Percentiles rank a stretch among this genome's conserved stretches.
Conservation (phyloP, 1,140 invertebrate genomes). For the Drosophila hydei region DNA sequence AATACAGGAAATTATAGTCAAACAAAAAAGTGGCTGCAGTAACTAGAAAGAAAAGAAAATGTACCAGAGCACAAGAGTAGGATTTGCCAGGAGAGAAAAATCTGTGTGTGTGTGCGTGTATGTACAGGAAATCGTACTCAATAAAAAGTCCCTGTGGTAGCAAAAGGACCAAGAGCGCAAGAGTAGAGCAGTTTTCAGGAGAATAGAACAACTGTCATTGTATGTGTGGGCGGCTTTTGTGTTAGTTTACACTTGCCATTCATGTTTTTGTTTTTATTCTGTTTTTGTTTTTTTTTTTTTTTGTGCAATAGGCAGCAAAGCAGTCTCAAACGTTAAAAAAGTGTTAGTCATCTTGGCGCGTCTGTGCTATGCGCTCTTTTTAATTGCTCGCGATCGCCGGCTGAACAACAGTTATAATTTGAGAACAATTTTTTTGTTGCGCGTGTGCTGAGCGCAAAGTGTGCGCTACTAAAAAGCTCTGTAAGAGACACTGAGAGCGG, state of each 20-base stretch:
- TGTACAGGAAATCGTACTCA: background rate
- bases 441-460: constrained; percentile 39
- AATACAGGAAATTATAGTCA: background rate
- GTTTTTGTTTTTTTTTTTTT: background rate
- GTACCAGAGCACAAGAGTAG: background rate
- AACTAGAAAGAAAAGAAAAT: constrained; percentile 4
- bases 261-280: constrained; percentile 44
- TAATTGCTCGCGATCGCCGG: constrained; percentile 75
- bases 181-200: too few relatives aligned
- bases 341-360: constrained; percentile 62
- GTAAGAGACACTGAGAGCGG: constrained; percentile 30
- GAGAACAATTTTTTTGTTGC: constrained; percentile 56
- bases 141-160: too few relatives aligned
- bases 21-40: constrained; percentile 4
- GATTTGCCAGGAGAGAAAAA: background rate
- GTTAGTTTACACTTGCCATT: constrained; percentile 29
- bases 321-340: constrained; percentile 27
- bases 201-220: background rate
- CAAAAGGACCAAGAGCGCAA: too few relatives aligned
- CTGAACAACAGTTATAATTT: constrained; percentile 77
- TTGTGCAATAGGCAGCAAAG: constrained; percentile 17
- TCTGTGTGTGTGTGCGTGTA: background rate
- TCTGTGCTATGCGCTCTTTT: constrained; percentile 39
- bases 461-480: constrained; percentile 47
- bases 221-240: background rate